Evolutionary conservation across 2,888 invertebrate species (phyloP), one percentile per base, ranked within the genome.

Genomic region (Neelides folsomi): DNA sequence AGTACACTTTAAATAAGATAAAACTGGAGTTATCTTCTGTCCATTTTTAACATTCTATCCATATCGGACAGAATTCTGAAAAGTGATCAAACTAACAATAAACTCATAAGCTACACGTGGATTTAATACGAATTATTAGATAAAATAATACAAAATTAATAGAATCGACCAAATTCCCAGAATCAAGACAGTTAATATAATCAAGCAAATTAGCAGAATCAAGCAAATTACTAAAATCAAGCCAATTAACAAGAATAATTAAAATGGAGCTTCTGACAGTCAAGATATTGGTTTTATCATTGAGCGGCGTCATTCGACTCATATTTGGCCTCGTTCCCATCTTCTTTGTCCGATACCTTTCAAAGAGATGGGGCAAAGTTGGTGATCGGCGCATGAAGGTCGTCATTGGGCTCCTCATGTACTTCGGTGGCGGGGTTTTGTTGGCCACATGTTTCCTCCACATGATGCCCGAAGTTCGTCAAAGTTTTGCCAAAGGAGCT

Each of bases 371-470:
- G 27, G 18, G 13, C 39, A 48, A 19, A 36, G 27, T 27, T 19
- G 55, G 54, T 37, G 55, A 57, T 36, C 47, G 53, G 40, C 42
- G 46, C 68, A 58, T 67, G 37, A 66, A 66, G 16, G 47, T 55
- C 38, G 55, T 61, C 35, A 62, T 66, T 15, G 62, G 65, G 7
- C 54, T 63, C 20, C 58, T 67, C 38, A 60, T 71, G 51, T 74
- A 74, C 42, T 75, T 77, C 59, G 76, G 77, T 16, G 76, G 76
- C 8, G 77, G 77, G 8, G 75, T 77, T 2, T 67, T 77, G n/a
- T 70, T 77, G 50, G 75, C 76, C 34, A 77, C 77, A 1, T 75
- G 75, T 54, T 76, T 77, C 60, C 68, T 76, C n/a, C 77, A 77
- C 64, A 74, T 77, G 72, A 72, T 77, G 63, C 74, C 76, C 1